A percentile compares a stretch with the other conserved stretches of the same genome.
phyloP scores from a whole-genome alignment of 2,888 invertebrate species.

The Muschampia plurimacula region DNA sequence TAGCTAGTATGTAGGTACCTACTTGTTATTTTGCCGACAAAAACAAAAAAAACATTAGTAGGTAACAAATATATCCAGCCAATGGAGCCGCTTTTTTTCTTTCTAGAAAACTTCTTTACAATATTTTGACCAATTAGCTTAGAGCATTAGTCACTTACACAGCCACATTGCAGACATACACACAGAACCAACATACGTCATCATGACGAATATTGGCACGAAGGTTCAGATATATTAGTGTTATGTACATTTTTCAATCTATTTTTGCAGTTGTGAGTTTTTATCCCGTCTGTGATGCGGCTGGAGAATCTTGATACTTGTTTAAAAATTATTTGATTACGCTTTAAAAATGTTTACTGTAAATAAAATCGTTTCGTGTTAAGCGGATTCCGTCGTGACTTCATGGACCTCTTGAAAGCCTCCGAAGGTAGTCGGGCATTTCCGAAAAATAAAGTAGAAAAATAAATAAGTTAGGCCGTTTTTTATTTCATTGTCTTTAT shows the following conservation, averaged over 20 bases:
- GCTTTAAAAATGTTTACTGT: neutral
- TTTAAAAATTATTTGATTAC: neutral
- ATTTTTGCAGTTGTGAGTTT: constrained; percentile 80
- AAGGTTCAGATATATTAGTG: constrained; percentile 61
- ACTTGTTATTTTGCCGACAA: no score
- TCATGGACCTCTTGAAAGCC: no score
- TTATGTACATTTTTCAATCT: constrained; percentile 79
- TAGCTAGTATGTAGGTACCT: no score
- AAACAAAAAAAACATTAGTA: neutral
- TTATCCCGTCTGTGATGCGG: constrained; percentile 62
- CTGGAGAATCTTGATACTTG: constrained; percentile 65
- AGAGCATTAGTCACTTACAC: constrained; percentile 20
- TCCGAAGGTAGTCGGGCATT: no score
- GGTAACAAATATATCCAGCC: neutral
- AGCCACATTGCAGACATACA: constrained; percentile 19
- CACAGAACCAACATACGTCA: constrained; percentile 52
- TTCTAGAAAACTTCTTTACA: neutral
- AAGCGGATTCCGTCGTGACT: no score
- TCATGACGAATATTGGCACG: constrained; percentile 58
- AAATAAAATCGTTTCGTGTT: no score
- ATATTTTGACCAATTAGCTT: constrained; percentile 21
- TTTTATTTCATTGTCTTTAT: no score
- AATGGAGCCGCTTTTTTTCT: neutral
- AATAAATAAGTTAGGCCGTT: no score
- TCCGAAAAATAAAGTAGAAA: no score